phyloP scores from a whole-genome alignment of 2,888 invertebrate genomes.

The Watsonalla cultraria region DNA sequence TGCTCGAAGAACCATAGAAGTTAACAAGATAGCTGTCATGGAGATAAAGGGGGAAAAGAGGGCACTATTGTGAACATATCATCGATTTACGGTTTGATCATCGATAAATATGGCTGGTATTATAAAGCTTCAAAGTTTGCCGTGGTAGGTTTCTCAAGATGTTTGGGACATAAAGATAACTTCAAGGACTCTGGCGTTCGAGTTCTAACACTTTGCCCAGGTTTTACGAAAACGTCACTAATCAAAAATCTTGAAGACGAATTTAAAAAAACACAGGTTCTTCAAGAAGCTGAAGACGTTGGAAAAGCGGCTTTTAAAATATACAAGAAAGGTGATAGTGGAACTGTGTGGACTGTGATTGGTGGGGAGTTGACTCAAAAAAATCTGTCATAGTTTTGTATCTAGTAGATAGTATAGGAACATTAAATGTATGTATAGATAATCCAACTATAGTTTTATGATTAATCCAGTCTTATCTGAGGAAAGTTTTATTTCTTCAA shows the following conservation, averaged over 20 bases:
- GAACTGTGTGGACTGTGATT: slow-evolving; percentile 60
- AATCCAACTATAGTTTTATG: no score
- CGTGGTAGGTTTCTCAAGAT: slow-evolving; percentile 5
- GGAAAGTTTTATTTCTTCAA: no score
- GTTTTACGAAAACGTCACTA: slow-evolving; percentile 5
- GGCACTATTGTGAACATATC: slow-evolving; percentile 80
- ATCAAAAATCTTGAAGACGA: background rate
- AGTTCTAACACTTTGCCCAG: slow-evolving; percentile 1
- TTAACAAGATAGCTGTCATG: slow-evolving; percentile 34
- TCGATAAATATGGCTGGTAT: slow-evolving; percentile 5
- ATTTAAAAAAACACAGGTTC: background rate
- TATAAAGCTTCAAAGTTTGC: slow-evolving; percentile 1
- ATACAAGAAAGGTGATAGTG: slow-evolving; percentile 60
- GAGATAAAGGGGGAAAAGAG: slow-evolving; percentile 67
- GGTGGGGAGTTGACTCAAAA: no score
- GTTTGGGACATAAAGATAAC: slow-evolving; percentile 9
- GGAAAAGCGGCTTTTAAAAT: slow-evolving; percentile 43
- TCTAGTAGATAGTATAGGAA: no score
- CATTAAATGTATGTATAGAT: no score
- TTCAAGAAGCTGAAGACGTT: slow-evolving; percentile 18
- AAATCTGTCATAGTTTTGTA: no score
- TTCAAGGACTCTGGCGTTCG: slow-evolving; percentile 3
- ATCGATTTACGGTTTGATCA: slow-evolving; percentile 69
- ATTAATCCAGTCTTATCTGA: no score
- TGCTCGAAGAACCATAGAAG: slow-evolving; percentile 18